Evolutionary conservation across 2,888 invertebrate genomes (phyloP), one percentile per base, ranked within the genome.

Genomic region (Trissoscelio sp.): DNA sequence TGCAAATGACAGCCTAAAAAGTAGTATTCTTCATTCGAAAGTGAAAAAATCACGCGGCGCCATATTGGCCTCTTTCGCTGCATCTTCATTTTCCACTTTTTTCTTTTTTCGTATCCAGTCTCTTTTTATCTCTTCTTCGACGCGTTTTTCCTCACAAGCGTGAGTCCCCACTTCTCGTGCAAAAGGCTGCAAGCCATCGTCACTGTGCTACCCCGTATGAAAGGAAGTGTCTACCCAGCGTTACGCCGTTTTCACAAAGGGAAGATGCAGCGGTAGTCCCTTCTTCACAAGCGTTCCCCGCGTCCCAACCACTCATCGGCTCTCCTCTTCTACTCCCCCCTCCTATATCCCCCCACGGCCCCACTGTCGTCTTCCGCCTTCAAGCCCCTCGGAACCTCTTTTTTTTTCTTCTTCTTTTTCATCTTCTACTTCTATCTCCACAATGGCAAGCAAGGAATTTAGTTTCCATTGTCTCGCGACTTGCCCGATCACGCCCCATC

Each of bases 151-250:
- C 57, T 55, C 62, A 55, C 53, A 42, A 53, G 9, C 75, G 16
- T 4, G 18, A 48, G 34, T 55, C 69, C 39, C 62, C 39, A 42
- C 79, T 67, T 55, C 55, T 51, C 73, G 64, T 28, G 74, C 58
- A 83, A 86, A 86, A 87, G 84, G 84, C 81, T 83, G 82, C 85
- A 82, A 83, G 82, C 81, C 83, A 85, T 86, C 86, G 86, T 87
- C 84, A 84, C 85, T 69, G 53, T 83, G 78, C 82, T 83, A 84
- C 85, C 85, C 86, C 84, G 88, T 86, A 88, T 89, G 88, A 88
- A 88, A 89, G 88, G 88, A 89, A 89, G 87, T 89, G 89, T 89
- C 89, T 89, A 89, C 86, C 88, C 87, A 88, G 88, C 88, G 87
- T 87, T 87, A 87, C 87, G 87, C 86, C 87, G 88, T 87, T 89